Evolutionary conservation across 2,797 vertebrate species (phyloP).

Genomic region (Tenualosa thibaudeaui): DNA sequence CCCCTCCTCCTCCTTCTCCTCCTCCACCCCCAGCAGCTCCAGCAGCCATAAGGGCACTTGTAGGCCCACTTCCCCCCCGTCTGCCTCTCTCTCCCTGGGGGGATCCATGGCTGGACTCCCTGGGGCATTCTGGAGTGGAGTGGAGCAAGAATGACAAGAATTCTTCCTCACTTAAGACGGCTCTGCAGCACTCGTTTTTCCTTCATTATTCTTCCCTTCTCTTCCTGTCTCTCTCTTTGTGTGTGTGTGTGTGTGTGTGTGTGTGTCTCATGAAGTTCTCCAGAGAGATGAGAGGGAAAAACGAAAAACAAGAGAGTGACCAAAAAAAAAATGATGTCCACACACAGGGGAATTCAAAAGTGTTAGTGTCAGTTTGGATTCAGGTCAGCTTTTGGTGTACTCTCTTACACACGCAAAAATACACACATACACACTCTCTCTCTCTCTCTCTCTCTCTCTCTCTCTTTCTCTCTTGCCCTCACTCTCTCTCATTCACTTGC

Average conservation of each 20-base stretch:
- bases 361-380: constrained; percentile 11
- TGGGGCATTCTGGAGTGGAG: neutral
- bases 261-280: neutral
- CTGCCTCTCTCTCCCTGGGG: neutral
- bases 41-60: neutral
- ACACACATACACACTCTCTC: neutral
- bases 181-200: neutral
- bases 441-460: too few relatives aligned
- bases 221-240: neutral
- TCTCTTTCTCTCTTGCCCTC: too few relatives aligned
- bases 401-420: neutral
- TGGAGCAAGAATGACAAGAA: neutral
- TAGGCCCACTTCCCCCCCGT: neutral
- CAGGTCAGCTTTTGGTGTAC: neutral
- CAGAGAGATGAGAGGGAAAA: neutral
- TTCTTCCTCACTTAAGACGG: neutral
- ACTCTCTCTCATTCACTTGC: neutral
- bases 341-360: neutral
- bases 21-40: neutral
- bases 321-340: neutral
- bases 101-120: neutral
- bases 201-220: neutral
- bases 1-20: neutral
- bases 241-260: neutral
- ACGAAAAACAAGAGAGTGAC: neutral